Percentiles rank a stretch among this genome's conserved stretches.
Conservation (phyloP, 2,113 vertebrate genomes). For the Paedocypris sp. region DNA sequence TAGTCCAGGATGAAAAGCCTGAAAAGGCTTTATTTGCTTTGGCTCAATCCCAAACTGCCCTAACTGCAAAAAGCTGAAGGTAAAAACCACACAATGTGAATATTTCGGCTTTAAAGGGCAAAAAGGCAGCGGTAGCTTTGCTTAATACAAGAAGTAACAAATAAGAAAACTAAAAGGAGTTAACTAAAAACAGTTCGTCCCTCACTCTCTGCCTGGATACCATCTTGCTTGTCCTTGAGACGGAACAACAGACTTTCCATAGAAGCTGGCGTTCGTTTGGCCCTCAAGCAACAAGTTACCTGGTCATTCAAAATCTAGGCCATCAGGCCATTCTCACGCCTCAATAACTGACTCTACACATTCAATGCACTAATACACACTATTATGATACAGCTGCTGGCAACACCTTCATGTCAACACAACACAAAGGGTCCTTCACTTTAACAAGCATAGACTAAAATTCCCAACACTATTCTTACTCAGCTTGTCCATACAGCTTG, state of each 20-base stretch:
- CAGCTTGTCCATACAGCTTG: too few relatives aligned
- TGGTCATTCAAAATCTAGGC: too few relatives aligned
- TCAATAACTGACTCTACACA: not conserved
- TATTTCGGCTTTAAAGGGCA: not conserved
- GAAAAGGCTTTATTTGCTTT: conserved; percentile 52
- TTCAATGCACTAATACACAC: not conserved
- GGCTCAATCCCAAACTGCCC: conserved; percentile 46
- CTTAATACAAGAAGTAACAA: not conserved
- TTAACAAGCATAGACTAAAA: too few relatives aligned
- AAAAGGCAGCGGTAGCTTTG: not conserved
- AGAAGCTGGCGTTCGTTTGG: not conserved
- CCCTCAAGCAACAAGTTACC: not conserved
- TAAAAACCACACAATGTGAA: conserved; percentile 30
- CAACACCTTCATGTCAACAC: too few relatives aligned
- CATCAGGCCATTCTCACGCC: too few relatives aligned
- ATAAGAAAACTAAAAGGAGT: too few relatives aligned
- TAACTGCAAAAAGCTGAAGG: conserved; percentile 33
- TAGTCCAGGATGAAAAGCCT: conserved; percentile 47
- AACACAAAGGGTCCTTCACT: too few relatives aligned
- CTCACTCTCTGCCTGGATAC: conserved; percentile 1
- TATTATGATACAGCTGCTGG: too few relatives aligned
- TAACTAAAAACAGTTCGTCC: too few relatives aligned
- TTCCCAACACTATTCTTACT: too few relatives aligned
- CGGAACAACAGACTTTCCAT: not conserved
- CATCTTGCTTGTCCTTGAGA: not conserved